A percentile compares a stretch with the other conserved stretches of the same genome.
Conservation (phyloP, 2,113 vertebrate species). For the Cyprinus carpio region DNA sequence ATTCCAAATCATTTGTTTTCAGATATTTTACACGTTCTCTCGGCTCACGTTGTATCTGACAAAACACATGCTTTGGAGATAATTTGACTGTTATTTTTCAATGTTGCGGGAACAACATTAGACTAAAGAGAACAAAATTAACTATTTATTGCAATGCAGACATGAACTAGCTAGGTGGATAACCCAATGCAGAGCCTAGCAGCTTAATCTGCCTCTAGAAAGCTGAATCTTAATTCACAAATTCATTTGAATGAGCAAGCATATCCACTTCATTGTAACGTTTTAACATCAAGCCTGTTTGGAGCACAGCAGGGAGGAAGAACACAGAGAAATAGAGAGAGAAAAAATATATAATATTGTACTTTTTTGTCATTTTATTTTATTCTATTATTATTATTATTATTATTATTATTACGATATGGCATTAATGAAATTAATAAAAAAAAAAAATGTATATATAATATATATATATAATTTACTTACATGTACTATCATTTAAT, state of each 20-base stretch:
- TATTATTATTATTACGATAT: too few relatives aligned
- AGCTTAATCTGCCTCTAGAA: background rate
- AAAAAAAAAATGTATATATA: background rate
- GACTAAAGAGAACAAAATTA: background rate
- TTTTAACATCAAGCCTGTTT: background rate
- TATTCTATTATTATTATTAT: background rate
- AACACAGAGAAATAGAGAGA: background rate
- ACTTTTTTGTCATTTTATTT: background rate
- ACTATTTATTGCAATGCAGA: background rate
- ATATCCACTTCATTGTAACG: background rate
- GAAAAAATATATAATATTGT: background rate
- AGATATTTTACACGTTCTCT: background rate
- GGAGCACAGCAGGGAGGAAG: background rate
- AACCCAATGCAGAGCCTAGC: background rate
- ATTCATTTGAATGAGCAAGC: background rate
- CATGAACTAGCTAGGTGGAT: background rate
- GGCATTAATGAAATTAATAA: background rate
- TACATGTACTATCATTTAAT: too few relatives aligned
- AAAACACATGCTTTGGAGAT: background rate
- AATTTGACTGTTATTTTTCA: background rate
- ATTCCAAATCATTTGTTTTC: background rate
- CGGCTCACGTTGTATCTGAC: background rate
- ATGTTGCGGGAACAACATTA: background rate
- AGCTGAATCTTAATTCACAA: background rate
- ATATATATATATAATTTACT: too few relatives aligned